A percentile compares a stretch with the other conserved stretches of the same genome.
phyloP scores from a whole-genome alignment of 2,797 vertebrate species.

The Coranthus polyacanthus region DNA sequence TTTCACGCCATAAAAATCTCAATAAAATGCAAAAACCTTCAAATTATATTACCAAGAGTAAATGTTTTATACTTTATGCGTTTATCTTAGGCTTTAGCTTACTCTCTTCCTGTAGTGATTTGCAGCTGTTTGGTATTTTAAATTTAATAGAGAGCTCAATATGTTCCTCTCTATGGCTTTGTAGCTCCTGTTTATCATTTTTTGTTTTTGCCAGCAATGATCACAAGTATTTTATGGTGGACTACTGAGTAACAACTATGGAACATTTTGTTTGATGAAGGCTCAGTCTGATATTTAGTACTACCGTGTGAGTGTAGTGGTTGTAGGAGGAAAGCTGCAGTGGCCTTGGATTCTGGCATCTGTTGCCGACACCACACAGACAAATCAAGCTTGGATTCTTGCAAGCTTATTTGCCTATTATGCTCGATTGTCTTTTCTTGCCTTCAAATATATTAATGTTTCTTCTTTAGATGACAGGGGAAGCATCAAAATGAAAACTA shows the following conservation, averaged over 20 bases:
- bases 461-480: conserved; percentile 4
- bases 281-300: neutral
- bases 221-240: neutral
- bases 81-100: conserved; percentile 2
- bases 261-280: neutral
- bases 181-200: neutral
- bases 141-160: too few species aligned
- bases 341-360: neutral
- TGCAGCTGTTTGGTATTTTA: neutral
- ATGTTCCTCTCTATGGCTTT: too few species aligned
- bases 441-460: conserved; percentile 1
- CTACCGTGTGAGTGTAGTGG: neutral
- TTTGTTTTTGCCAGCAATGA: too few species aligned
- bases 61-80: neutral
- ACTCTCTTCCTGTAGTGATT: too few species aligned
- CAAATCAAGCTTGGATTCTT: neutral
- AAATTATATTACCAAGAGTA: neutral
- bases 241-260: neutral
- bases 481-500: conserved; percentile 2
- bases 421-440: neutral
- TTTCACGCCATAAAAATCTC: neutral
- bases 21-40: neutral
- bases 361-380: neutral
- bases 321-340: neutral
- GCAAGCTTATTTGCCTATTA: neutral